Evolutionary conservation across 2,797 vertebrate genomes (phyloP), one percentile per base, ranked within the genome.

Genomic region (Lemur catta): DNA sequence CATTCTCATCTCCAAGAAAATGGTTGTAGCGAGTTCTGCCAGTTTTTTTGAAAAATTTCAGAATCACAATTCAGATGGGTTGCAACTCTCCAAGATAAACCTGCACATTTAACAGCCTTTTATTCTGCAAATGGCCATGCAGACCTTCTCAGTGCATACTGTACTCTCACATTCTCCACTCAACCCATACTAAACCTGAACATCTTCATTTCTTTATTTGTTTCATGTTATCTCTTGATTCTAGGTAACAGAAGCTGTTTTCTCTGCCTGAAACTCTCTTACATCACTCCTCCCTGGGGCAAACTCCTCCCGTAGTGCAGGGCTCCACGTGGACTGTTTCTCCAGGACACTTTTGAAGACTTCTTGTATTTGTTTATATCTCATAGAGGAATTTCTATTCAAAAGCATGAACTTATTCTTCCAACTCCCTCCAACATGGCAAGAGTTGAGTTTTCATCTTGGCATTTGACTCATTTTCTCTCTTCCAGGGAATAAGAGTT

Each of bases 1-100:
- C 50, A 95, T 94, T 94, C 24, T 78, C 48, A 74, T 92, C 61
- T 95, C 12, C 9, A 80, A 91, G 6, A 93, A 96, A 93, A 91
- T 55, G 28, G 13, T 52, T 92, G 5, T 67, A 76, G 13, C 67
- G 35, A 93, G 13, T 76, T 95, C 41, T 96, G 17, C 38, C 61
- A 79, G 18, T 71, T 93, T 48, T 61, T 33, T 48, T 71, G 35
- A 93, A 96, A 84, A 80, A 81, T 89, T 85, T 28, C 13, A 24
- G 50, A 76, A 71, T 48, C 41, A 30, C 22, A 89, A 15, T 50
- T 93, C 14, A 89, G 74, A 75, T 93, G 35, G 84, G 3, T 74
- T 87, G 17, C 14, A 81, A 41, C 28, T 69, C 26, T 59, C 65
- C 43, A 78, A 33, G 22, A 6, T 55, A 89, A 95, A 75, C 38